These are phyloP conservation scores for Campaea margaritaria DNA, from an alignment of 2,888 invertebrate genomes.

Conservation along the genomic window DNA sequence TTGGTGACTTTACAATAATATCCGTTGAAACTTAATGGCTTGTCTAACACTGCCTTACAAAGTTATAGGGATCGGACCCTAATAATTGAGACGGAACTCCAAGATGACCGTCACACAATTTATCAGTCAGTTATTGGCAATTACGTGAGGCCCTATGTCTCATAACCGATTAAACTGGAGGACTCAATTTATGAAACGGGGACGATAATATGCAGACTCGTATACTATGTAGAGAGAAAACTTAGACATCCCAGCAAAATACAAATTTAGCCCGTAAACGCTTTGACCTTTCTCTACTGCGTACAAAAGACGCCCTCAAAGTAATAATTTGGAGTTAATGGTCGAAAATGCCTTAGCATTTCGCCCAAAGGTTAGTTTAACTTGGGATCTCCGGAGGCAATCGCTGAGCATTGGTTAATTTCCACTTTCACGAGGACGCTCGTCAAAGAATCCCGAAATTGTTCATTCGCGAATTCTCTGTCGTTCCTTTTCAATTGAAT, in stretches of 20 bases:
- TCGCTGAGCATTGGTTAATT: slow-evolving; percentile 53
- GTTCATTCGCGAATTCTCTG: slow-evolving; percentile 50
- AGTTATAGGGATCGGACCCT: neutral
- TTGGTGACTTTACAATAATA: too few species aligned
- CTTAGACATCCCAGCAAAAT: slow-evolving; percentile 18
- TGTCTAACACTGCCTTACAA: neutral
- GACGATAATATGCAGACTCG: slow-evolving; percentile 10
- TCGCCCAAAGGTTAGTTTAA: slow-evolving; percentile 43
- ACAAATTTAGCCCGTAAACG: slow-evolving; percentile 39
- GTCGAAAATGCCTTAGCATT: slow-evolving; percentile 43
- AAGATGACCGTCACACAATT: slow-evolving; percentile 10
- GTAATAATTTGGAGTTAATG: slow-evolving; percentile 50
- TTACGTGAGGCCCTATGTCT: slow-evolving; percentile 10
- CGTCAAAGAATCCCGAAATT: slow-evolving; percentile 51
- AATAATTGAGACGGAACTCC: neutral
- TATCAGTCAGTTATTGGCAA: slow-evolving; percentile 21
- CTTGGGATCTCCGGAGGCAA: slow-evolving; percentile 31
- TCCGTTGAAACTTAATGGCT: neutral
- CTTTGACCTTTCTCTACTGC: slow-evolving; percentile 29
- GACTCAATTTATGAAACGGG: slow-evolving; percentile 13
- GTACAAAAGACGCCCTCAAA: slow-evolving; percentile 44
- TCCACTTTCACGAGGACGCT: slow-evolving; percentile 42
- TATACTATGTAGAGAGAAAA: neutral
- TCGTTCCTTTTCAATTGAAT: slow-evolving; percentile 49
- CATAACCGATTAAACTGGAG: slow-evolving; percentile 4